A percentile compares a stretch with the other conserved stretches of the same genome.
Evolutionary conservation across 2,113 vertebrate genomes (phyloP).

Genomic region (Muscicapa adusta): DNA sequence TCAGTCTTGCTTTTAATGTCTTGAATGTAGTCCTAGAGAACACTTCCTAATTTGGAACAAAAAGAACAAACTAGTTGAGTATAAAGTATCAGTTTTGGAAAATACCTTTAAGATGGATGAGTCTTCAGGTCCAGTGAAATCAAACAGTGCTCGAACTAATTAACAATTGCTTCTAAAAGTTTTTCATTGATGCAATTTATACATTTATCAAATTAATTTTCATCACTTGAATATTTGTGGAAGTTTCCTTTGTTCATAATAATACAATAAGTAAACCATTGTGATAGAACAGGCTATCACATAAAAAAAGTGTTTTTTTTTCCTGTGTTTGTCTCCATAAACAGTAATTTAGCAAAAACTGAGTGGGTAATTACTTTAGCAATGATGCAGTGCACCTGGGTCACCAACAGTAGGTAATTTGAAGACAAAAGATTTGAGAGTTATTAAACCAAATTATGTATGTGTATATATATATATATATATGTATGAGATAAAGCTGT

Average conservation of each 20-base stretch:
- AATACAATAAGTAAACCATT: background rate
- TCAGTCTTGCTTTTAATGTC: background rate
- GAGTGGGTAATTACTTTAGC: background rate
- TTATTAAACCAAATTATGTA: background rate
- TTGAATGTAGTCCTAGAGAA: background rate
- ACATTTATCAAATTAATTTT: background rate
- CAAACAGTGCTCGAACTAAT: background rate
- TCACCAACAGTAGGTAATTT: background rate
- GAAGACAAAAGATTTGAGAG: background rate
- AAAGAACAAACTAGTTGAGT: background rate
- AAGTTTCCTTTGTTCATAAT: background rate
- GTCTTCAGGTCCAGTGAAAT: background rate
- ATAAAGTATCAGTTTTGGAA: background rate
- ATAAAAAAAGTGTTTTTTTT: rapidly evolving
- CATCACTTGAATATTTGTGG: background rate
- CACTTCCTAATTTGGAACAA: background rate
- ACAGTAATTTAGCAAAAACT: background rate
- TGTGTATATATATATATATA: background rate
- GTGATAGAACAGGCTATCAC: background rate
- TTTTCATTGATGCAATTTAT: background rate
- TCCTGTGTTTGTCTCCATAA: background rate
- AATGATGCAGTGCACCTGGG: background rate
- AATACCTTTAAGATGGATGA: background rate
- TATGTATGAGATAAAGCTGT: background rate
- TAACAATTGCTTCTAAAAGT: background rate